phyloP scores from a whole-genome alignment of 2,113 vertebrate species.

The Solea senegalensis region DNA sequence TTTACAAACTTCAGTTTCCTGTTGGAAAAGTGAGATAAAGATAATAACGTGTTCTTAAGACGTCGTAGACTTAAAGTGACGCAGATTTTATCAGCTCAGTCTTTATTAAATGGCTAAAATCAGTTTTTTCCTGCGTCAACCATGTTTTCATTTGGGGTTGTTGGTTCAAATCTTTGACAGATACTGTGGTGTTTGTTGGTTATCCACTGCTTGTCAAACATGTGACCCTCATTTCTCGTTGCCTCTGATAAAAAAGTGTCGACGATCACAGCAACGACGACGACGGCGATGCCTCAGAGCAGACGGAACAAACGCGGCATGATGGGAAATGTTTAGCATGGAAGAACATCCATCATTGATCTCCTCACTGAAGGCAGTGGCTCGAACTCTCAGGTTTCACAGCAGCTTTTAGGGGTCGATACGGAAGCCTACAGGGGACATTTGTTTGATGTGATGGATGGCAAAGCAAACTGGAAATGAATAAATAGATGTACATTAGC shows the following conservation, averaged over 20 bases:
- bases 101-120: no score
- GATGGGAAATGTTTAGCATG: conserved; percentile 57
- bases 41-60: no score
- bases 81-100: no score
- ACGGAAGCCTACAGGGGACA: conserved; percentile 60
- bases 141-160: no score
- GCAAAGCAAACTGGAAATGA: conserved; percentile 55
- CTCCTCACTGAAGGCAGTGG: conserved; percentile 27
- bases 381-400: conserved; percentile 67
- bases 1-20: no score
- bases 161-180: no score
- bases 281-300: not conserved
- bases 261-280: no score
- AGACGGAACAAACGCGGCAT: conserved; percentile 42
- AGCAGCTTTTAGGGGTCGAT: conserved; percentile 72
- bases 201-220: not conserved
- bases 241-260: no score
- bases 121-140: no score
- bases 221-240: no score
- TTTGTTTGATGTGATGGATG: conserved; percentile 58
- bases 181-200: not conserved
- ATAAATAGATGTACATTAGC: conserved; percentile 61
- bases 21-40: no score
- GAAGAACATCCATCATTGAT: conserved; percentile 57
- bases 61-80: no score